A percentile compares a stretch with the other conserved stretches of the same genome.
These are phyloP conservation scores for Trimorus sp. DNA, from an alignment of 2,888 invertebrate species.

Conservation along the genomic window DNA sequence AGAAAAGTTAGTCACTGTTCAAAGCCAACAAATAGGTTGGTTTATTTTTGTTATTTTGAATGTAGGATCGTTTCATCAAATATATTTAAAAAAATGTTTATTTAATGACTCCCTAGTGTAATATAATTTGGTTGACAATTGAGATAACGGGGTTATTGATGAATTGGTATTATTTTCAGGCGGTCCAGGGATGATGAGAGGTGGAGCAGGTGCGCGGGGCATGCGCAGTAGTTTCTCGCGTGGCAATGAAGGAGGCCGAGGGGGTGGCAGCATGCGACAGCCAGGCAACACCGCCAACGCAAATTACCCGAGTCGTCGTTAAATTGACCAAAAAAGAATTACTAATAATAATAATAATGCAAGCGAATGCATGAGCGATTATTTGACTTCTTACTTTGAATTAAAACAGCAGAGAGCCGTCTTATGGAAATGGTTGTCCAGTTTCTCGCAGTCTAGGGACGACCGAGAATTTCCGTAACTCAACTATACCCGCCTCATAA, in stretches of 20 bases:
- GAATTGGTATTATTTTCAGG: too few relatives aligned
- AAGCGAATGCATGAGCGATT: too few relatives aligned
- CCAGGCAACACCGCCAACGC: conserved; percentile 76
- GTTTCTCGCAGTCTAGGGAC: conserved; percentile 36
- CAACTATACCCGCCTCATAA: conserved; percentile 30
- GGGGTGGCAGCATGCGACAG: conserved; percentile 78
- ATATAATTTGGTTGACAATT: too few relatives aligned
- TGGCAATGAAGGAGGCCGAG: conserved; percentile 76
- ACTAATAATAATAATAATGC: too few relatives aligned
- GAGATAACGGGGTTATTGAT: too few relatives aligned
- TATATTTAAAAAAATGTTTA: too few relatives aligned
- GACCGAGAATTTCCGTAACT: too few relatives aligned
- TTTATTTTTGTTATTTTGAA: too few relatives aligned
- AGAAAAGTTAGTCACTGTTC: too few relatives aligned
- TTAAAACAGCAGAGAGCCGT: conserved; percentile 38
- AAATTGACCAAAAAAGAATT: conserved; percentile 64
- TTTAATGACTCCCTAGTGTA: too few relatives aligned
- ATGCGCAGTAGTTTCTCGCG: conserved; percentile 78
- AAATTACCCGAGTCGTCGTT: conserved; percentile 76
- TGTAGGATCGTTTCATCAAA: too few relatives aligned
- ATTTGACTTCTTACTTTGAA: not conserved
- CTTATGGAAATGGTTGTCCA: conserved; percentile 40
- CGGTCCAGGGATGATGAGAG: conserved; percentile 78
- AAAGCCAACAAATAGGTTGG: too few relatives aligned
- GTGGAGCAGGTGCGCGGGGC: conserved; percentile 77